phyloP scores from a whole-genome alignment of 2,888 invertebrate genomes.

The Idaea aversata region DNA sequence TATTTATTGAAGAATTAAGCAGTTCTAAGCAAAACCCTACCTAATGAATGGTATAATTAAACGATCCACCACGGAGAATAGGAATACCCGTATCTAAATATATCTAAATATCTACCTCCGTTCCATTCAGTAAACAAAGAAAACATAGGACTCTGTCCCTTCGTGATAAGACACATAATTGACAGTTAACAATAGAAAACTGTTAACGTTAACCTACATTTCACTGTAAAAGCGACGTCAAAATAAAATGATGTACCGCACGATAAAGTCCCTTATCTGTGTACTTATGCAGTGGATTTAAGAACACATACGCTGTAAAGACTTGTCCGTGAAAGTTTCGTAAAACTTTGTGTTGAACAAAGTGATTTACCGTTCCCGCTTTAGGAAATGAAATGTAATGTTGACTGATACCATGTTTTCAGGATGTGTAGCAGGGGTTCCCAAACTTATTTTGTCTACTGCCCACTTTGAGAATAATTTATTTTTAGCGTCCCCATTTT shows the following conservation, averaged over 20 bases:
- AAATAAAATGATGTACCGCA: constrained; percentile 13
- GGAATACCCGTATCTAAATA: not conserved
- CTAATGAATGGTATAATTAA: not conserved
- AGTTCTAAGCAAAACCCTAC: not conserved
- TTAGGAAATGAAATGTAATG: not conserved
- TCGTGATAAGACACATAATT: not conserved
- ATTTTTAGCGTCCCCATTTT: no score
- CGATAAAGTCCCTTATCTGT: constrained; percentile 13
- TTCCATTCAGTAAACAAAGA: not conserved
- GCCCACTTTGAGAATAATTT: no score
- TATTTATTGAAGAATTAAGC: not conserved
- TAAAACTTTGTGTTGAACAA: constrained; percentile 18
- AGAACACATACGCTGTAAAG: constrained; percentile 5
- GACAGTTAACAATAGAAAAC: constrained; percentile 9
- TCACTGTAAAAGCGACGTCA: constrained; percentile 7
- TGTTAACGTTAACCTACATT: constrained; percentile 20
- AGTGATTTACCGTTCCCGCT: constrained; percentile 14
- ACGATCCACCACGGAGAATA: not conserved
- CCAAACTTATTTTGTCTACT: no score
- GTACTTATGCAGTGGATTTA: constrained; percentile 6
- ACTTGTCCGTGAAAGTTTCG: constrained; percentile 24
- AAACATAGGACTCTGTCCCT: not conserved
- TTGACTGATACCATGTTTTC: not conserved
- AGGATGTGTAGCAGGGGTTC: not conserved
- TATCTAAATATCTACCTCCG: not conserved